phyloP scores from a whole-genome alignment of 64 coral and sea anemone genomes.

The Montipora capricornis region DNA sequence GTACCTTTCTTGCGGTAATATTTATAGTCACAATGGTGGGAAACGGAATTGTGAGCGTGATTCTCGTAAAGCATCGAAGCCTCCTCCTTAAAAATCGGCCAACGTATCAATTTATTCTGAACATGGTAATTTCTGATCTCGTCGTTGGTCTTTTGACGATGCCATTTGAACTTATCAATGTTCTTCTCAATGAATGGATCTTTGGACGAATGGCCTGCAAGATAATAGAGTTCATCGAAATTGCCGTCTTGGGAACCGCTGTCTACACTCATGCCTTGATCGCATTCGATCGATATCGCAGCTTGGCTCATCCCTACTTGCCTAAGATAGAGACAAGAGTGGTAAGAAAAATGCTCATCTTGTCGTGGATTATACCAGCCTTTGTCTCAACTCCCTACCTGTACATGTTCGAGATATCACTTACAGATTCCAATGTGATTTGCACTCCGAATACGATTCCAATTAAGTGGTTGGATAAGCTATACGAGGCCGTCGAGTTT shows the following conservation, averaged over 20 bases:
- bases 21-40: no score
- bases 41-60: no score
- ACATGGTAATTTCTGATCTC: no score
- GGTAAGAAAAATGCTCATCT: constrained; percentile 1
- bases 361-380: constrained; percentile 48
- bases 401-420: background rate
- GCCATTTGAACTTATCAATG: no score
- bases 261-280: constrained; percentile 46
- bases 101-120: no score
- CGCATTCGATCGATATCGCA: constrained; percentile 55
- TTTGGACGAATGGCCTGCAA: background rate
- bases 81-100: no score
- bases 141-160: no score
- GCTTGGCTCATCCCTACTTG: background rate
- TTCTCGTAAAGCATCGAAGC: no score
- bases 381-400: constrained; percentile 44
- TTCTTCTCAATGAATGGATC: no score
- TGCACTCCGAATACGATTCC: constrained; percentile 52
- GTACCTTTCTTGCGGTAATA: no score
- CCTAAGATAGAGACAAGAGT: background rate
- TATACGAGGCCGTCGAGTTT: constrained; percentile 19
- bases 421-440: background rate
- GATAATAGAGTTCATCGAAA: constrained; percentile 51
- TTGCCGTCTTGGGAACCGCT: constrained; percentile 44
- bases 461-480: constrained; percentile 64